Evolutionary conservation across 2,888 invertebrate genomes (phyloP), one percentile per base, ranked within the genome.

Genomic region (Diaprepes abbreviatus): DNA sequence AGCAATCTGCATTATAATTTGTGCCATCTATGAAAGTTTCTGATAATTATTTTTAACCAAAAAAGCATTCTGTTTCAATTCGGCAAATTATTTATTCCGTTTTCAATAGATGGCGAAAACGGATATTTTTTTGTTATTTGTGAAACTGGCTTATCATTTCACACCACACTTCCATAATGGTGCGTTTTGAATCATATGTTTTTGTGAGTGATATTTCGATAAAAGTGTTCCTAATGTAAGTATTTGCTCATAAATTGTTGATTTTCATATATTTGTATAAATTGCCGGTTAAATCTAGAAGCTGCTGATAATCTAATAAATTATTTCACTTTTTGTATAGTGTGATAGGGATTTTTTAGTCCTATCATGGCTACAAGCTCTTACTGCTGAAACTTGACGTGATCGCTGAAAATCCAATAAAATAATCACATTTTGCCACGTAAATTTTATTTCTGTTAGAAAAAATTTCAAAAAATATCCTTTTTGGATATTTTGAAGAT

Each of bases 271-370:
- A 16, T 28, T 28, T 28, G 28, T 14, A 24, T 7, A 50, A 7
- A 14, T 28, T 5, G 28, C 14, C 16, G 7, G 9, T 12, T 28
- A 48, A 24, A 6, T 24, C 28, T 50, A 14, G 2, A 2, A 2
- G 9, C n/a, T 36, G 10, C 28, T 12, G 7, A 12, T 50, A 50
- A 16, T 28, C 4, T 50, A 28, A 28, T 28, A 1, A 28, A 28
- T 4, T 31, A 10, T 45, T 28, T 57, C 59, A 65, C 10, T 19
- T 74, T 79, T 80, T 80, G 78, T 78, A 75, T 77, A 74, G 81
- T 81, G 80, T 80, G 76, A 80, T 78, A 77, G 76, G 80, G 82
- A 78, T 79, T 80, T 81, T 79, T 77, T 79, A 79, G 77, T 80
- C 78, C 73, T 57, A 57, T 48, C 45, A 66, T 66, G 68, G 63